Evolutionary conservation across 2,797 vertebrate genomes (phyloP), one percentile per base, ranked within the genome.

Genomic region (Heliangelus exortis): DNA sequence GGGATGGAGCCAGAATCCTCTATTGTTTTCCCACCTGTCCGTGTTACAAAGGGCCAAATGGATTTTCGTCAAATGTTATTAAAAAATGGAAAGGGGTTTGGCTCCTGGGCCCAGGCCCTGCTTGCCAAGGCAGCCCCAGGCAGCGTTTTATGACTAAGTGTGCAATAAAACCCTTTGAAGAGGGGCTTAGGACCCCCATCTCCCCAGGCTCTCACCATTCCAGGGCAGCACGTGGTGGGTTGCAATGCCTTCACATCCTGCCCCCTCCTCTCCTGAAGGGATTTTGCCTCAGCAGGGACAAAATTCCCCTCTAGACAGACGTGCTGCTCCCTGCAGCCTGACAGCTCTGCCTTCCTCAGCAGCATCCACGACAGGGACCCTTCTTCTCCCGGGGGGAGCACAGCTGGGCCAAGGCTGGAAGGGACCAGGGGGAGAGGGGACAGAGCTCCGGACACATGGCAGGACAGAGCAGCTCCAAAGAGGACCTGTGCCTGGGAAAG

Each of bases 11-110:
- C 2, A 34, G 89, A 55, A 77, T 47, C 17, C n/a, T 67, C 87
- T 72, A 80, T 92, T 95, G 96, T 94, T 97, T 95, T 79, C 93
- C 93, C 96, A 96, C 95, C 95, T 96, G 96, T 94, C 95, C 2
- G 2, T 94, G 92, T 74, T 93, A 92, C 94, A 84, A 95, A 96
- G 93, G 94, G 85, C 95, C 94, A 95, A 96, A 93, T 91, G 94
- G 95, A 90, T 95, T 96, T 95, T 94, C 79, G 91, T 90, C 92
- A 93, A 96, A 93, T 20, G 90, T 96, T 96, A 96, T 96, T 96
- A 96, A 96, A 96, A 95, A 95, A 86, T 92, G 84, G 89, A 93
- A 95, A 90, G 89, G 78, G 68, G 65, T 83, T 96, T 94, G 94
- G 92, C 95, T 96, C 92, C 95, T 74, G 68, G 96, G 95, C 95